Percentiles rank a stretch among this genome's conserved stretches.
Conservation (phyloP, 2,888 invertebrate genomes). For the Perizoma affinitatum region DNA sequence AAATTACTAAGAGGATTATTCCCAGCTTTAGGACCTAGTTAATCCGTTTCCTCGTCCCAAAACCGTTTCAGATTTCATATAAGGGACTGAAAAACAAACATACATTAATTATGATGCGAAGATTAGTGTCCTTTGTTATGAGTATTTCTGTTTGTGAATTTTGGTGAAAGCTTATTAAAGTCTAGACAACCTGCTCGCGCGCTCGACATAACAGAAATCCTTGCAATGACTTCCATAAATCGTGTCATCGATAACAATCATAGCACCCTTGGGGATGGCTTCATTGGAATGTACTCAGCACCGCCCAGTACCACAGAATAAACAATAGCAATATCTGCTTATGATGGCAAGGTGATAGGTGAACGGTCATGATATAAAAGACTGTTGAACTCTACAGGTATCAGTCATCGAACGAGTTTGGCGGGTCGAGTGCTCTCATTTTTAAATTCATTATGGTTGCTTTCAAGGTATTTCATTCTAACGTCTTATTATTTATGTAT, state of each 20-base stretch:
- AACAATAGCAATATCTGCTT: slow-evolving; percentile 4
- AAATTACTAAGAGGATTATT: no score
- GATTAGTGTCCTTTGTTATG: no score
- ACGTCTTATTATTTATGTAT: not conserved
- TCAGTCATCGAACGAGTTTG: slow-evolving; percentile 40
- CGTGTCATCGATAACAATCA: slow-evolving; percentile 48
- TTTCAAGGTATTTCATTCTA: slow-evolving; percentile 30
- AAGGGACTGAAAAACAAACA: no score
- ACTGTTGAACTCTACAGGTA: slow-evolving; percentile 36
- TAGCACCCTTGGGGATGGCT: slow-evolving; percentile 55
- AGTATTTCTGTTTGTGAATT: no score
- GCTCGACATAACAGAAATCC: slow-evolving; percentile 7
- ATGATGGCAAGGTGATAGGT: slow-evolving; percentile 44
- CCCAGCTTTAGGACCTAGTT: no score
- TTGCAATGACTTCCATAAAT: slow-evolving; percentile 17
- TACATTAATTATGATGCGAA: no score
- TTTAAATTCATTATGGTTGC: slow-evolving; percentile 35
- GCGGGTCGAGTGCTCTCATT: slow-evolving; percentile 30
- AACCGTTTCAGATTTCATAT: no score
- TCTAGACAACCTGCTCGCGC: not conserved
- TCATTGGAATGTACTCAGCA: slow-evolving; percentile 43
- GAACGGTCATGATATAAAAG: slow-evolving; percentile 43
- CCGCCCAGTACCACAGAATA: slow-evolving; percentile 37
- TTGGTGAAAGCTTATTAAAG: no score
- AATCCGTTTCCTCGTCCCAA: no score